Conservation (phyloP, 2,113 vertebrate genomes). For the Bos indicus region DNA sequence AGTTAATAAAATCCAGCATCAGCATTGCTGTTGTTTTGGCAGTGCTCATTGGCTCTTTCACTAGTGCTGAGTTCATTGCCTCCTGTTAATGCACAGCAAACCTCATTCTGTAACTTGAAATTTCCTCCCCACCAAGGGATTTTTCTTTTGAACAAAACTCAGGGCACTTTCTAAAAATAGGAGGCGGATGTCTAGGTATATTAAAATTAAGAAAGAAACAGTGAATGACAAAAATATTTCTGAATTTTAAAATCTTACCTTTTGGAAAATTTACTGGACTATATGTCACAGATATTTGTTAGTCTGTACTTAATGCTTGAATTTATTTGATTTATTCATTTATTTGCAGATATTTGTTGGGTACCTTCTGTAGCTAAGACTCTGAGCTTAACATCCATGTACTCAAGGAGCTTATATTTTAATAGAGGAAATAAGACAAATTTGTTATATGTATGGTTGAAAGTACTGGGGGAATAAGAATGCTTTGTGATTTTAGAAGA, state of each 20-base stretch:
- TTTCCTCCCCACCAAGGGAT: not conserved
- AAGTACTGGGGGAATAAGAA: not conserved
- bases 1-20: not conserved
- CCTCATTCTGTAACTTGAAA: not conserved
- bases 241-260: slow-evolving; percentile 11
- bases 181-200: not conserved
- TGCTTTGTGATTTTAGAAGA: not conserved
- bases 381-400: not conserved
- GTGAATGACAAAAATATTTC: not conserved
- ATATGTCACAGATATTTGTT: not conserved
- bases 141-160: slow-evolving; percentile 1
- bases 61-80: not conserved
- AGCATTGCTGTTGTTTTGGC: not conserved
- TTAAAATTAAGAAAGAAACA: slow-evolving; percentile 13
- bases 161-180: slow-evolving; percentile 27
- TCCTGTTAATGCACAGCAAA: not conserved
- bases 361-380: not conserved
- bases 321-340: not conserved
- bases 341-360: slow-evolving; percentile 2
- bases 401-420: not conserved
- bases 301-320: not conserved
- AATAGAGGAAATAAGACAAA: not conserved
- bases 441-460: not conserved
- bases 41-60: not conserved
- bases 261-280: not conserved